phyloP scores from a whole-genome alignment of 2,113 vertebrate species.

The Formicarius rufipectus region DNA sequence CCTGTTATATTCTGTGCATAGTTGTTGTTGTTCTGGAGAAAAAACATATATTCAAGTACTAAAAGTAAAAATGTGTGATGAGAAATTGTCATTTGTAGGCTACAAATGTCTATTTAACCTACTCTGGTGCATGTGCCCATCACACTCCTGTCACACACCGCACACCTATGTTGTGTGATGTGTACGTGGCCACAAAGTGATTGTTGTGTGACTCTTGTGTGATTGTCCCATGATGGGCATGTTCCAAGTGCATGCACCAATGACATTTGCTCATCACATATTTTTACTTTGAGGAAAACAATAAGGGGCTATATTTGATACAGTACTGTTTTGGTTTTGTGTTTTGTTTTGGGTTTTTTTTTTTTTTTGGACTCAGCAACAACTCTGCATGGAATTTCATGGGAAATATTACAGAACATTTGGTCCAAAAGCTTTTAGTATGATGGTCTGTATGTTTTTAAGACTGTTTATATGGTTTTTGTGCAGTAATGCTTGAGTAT shows the following conservation, averaged over 20 bases:
- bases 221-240: background rate
- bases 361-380: background rate
- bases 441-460: background rate
- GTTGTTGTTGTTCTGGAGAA: background rate
- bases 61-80: background rate
- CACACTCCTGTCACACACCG: rapidly evolving
- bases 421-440: background rate
- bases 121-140: background rate
- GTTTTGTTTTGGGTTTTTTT: too few species aligned
- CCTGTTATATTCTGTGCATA: background rate
- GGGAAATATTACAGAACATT: background rate
- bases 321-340: background rate
- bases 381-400: background rate
- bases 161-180: background rate
- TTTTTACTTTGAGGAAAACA: background rate
- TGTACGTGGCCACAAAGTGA: rapidly evolving
- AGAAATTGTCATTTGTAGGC: background rate
- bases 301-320: background rate
- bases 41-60: background rate
- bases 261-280: background rate
- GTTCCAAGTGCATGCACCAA: rapidly evolving
- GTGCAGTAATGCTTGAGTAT: background rate
- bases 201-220: too few species aligned
- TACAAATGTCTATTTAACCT: background rate
- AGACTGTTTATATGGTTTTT: background rate